phyloP scores from a whole-genome alignment of 2,113 vertebrate genomes.

The Holacanthus passer region DNA sequence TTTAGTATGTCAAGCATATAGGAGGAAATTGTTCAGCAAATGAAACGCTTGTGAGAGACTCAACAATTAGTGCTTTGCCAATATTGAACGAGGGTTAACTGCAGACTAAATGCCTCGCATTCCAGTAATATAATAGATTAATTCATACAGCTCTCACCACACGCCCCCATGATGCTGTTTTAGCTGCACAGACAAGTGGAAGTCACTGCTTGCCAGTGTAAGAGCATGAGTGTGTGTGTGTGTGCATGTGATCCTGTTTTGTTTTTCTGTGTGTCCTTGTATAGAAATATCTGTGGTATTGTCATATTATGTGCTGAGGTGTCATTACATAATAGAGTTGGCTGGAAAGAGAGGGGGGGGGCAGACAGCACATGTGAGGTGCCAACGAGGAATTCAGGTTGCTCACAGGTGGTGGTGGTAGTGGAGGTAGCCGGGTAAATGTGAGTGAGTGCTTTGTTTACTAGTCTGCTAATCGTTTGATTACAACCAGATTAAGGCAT shows the following conservation, averaged over 20 bases:
- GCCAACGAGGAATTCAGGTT: slow-evolving; percentile 40
- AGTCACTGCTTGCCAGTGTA: slow-evolving; percentile 21
- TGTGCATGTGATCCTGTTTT: slow-evolving; percentile 24
- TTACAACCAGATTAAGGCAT: slow-evolving; percentile 17
- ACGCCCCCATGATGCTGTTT: slow-evolving; percentile 16
- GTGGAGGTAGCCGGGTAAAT: slow-evolving; percentile 9
- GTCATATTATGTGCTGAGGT: slow-evolving; percentile 65
- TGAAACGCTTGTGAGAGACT: slow-evolving; percentile 33
- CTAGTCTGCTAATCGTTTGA: slow-evolving; percentile 4
- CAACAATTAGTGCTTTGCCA: slow-evolving; percentile 24
- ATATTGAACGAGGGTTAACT: slow-evolving; percentile 22
- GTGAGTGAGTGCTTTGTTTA: slow-evolving; percentile 5
- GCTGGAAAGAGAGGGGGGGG: neutral
- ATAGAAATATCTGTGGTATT: slow-evolving; percentile 64
- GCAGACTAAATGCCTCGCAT: slow-evolving; percentile 47
- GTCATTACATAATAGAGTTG: slow-evolving; percentile 69
- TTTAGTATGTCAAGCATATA: neutral
- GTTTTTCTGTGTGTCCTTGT: slow-evolving; percentile 43
- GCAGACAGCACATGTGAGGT: slow-evolving; percentile 54
- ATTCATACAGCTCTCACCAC: slow-evolving; percentile 46
- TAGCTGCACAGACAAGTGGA: slow-evolving; percentile 16
- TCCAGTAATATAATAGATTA: slow-evolving; percentile 50
- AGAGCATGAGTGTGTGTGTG: slow-evolving; percentile 1
- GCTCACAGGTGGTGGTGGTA: slow-evolving; percentile 1
- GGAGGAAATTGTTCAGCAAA: slow-evolving; percentile 4